Conservation (phyloP, 2,888 invertebrate species). For the Hylaea fasciaria region DNA sequence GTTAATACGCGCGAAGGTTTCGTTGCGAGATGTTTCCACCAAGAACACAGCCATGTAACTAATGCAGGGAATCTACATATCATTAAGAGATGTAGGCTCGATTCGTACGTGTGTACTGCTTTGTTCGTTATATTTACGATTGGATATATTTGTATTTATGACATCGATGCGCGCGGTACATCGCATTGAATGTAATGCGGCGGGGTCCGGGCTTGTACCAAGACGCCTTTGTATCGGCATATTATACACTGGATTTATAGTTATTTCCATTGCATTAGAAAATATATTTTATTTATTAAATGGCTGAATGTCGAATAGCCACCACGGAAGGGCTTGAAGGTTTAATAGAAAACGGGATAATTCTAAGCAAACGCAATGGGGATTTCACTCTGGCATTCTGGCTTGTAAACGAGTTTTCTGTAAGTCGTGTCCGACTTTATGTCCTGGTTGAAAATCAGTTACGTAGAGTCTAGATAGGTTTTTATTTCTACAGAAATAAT, state of each 20-base stretch:
- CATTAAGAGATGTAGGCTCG: constrained; percentile 83
- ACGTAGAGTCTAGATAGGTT: no score
- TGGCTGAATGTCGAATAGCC: constrained; percentile 13
- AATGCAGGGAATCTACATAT: constrained; percentile 84
- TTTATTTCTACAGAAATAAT: no score
- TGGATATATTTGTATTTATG: constrained; percentile 76
- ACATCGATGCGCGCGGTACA: constrained; percentile 64
- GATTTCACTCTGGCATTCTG: no score
- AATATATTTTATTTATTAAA: constrained; percentile 24
- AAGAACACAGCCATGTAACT: constrained; percentile 84
- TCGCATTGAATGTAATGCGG: constrained; percentile 60
- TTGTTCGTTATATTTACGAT: constrained; percentile 81
- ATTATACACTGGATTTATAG: constrained; percentile 37
- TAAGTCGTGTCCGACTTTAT: no score
- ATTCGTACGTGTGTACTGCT: constrained; percentile 82
- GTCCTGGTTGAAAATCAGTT: no score
- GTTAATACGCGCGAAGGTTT: constrained; percentile 43
- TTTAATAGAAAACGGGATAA: not conserved
- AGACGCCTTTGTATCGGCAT: constrained; percentile 77
- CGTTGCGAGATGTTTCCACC: constrained; percentile 80
- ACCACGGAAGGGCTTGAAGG: constrained; percentile 3
- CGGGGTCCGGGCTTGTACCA: constrained; percentile 62
- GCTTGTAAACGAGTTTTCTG: no score
- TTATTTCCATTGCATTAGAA: constrained; percentile 31
- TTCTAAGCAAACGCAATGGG: not conserved